These are phyloP conservation scores for Zoanthus solanderi DNA, from an alignment of 92 coral and sea anemone species.

Conservation along the genomic window DNA sequence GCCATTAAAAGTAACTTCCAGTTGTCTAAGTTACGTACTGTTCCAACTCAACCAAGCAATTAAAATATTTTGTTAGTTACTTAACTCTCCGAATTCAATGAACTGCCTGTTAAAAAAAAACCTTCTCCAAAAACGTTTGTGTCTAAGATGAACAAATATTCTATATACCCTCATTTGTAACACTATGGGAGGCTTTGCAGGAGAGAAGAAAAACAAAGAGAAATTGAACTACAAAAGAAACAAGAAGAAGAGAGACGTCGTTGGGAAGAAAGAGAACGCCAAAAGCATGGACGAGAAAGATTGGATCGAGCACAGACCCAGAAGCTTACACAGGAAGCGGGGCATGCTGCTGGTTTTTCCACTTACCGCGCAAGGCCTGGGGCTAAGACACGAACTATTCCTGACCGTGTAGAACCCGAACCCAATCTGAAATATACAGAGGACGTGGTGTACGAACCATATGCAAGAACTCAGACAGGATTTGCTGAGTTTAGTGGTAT, in stretches of 20 bases:
- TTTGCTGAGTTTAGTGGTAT: slow-evolving; percentile 89
- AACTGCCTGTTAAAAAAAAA: too few relatives aligned
- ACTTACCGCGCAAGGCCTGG: slow-evolving; percentile 75
- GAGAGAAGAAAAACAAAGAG: slow-evolving; percentile 80
- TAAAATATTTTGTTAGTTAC: too few relatives aligned
- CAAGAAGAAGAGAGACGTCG: slow-evolving; percentile 77
- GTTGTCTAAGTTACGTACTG: too few relatives aligned
- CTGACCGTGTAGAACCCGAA: slow-evolving; percentile 19
- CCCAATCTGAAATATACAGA: slow-evolving; percentile 14
- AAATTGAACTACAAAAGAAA: slow-evolving; percentile 69
- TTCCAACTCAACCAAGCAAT: too few relatives aligned
- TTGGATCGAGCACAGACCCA: slow-evolving; percentile 46
- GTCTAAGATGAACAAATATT: too few relatives aligned
- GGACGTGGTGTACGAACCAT: slow-evolving; percentile 15
- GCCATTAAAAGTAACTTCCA: too few relatives aligned
- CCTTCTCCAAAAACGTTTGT: too few relatives aligned
- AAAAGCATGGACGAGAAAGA: slow-evolving; percentile 67
- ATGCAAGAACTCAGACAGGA: slow-evolving; percentile 61
- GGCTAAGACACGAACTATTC: slow-evolving; percentile 16
- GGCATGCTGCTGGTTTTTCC: slow-evolving; percentile 62
- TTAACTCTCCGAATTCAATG: too few relatives aligned
- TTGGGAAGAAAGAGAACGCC: slow-evolving; percentile 60
- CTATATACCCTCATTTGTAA: too few relatives aligned
- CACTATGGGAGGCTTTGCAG: slow-evolving; percentile 28
- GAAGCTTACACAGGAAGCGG: slow-evolving; percentile 39